Conservation (phyloP, 2,888 invertebrate genomes). For the Griposia aprilina region DNA sequence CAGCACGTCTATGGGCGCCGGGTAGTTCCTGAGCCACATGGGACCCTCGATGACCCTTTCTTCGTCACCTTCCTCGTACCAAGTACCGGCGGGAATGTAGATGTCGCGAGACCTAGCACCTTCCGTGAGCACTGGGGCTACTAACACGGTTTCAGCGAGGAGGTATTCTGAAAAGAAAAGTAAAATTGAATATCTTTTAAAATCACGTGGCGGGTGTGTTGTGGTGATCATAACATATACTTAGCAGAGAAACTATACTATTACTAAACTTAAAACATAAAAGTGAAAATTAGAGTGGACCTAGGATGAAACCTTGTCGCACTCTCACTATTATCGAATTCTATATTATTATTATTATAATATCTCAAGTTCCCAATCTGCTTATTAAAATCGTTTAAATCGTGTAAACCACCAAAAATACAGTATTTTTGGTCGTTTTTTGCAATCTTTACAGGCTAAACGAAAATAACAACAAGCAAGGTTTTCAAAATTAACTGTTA, state of each 20-base stretch:
- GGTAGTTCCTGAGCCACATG: slow-evolving; percentile 91
- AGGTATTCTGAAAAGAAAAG: slow-evolving; percentile 92
- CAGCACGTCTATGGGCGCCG: slow-evolving; percentile 92
- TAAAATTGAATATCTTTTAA: background rate
- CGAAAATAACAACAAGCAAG: background rate
- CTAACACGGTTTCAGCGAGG: slow-evolving; percentile 94
- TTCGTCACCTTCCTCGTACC: slow-evolving; percentile 92
- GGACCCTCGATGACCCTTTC: slow-evolving; percentile 89
- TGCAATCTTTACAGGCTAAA: background rate
- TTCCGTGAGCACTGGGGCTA: slow-evolving; percentile 94
- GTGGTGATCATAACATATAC: background rate
- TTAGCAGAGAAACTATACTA: background rate
- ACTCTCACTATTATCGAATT: background rate
- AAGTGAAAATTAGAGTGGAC: background rate
- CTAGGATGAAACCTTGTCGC: slow-evolving; percentile 8
- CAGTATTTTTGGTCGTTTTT: background rate
- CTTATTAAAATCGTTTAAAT: background rate
- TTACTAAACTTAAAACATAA: background rate
- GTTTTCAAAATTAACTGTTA: background rate
- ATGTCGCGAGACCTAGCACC: slow-evolving; percentile 92
- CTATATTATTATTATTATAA: background rate
- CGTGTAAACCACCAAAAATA: too few species aligned
- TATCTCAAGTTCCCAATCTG: background rate
- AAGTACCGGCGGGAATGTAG: slow-evolving; percentile 94
- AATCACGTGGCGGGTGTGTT: background rate